phyloP scores from a whole-genome alignment of 2,888 invertebrate genomes.

The Rhamnusium bicolor region DNA sequence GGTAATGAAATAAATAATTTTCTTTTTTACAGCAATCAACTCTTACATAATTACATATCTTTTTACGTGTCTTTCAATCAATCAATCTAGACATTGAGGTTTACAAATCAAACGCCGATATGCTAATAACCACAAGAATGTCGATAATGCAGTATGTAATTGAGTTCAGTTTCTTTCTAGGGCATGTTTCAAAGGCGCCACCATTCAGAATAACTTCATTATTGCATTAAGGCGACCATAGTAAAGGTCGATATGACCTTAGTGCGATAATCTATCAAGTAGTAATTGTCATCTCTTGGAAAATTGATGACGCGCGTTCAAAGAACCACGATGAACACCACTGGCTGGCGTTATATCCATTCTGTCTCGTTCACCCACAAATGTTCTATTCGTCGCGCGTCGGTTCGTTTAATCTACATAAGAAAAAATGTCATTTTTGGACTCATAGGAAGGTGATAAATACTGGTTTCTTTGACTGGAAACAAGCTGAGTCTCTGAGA shows the following conservation, averaged over 20 bases:
- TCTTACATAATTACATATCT: background rate
- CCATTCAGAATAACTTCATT: slow-evolving; percentile 9
- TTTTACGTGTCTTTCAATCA: background rate
- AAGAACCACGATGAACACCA: background rate
- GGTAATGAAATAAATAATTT: background rate
- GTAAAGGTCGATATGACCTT: slow-evolving; percentile 14
- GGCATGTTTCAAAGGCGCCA: background rate
- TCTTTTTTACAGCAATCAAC: too few relatives aligned
- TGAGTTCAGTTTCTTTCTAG: slow-evolving; percentile 1
- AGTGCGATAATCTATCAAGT: slow-evolving; percentile 23
- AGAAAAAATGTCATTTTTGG: background rate
- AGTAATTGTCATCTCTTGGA: slow-evolving; percentile 22
- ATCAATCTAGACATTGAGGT: background rate
- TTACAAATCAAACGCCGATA: background rate
- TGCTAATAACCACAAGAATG: slow-evolving; percentile 14
- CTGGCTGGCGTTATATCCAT: background rate
- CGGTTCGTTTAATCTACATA: background rate
- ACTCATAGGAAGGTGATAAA: background rate
- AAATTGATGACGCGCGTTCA: slow-evolving; percentile 14
- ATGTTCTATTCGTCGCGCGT: background rate
- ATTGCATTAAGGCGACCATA: slow-evolving; percentile 8
- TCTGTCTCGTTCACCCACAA: background rate
- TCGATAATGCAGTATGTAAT: too few relatives aligned
- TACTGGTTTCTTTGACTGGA: background rate
- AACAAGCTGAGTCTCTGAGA: too few relatives aligned